phyloP scores from a whole-genome alignment of 2,797 vertebrate genomes.

The Lithobates sylvaticus region DNA sequence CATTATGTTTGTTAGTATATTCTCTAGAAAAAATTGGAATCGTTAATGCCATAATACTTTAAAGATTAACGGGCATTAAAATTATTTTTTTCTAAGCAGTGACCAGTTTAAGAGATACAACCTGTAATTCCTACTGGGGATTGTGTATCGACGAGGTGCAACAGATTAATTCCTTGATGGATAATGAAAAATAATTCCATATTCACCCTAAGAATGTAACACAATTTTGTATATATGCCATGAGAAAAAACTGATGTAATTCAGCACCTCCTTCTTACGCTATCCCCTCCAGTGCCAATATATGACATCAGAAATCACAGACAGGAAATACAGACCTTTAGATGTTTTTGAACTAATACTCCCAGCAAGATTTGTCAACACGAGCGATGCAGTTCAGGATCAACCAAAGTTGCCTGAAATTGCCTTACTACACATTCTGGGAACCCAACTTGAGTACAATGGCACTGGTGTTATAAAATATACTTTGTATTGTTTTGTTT shows the following conservation, averaged over 20 bases:
- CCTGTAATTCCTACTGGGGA: background rate
- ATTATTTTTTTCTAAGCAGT: background rate
- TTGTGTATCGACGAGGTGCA: background rate
- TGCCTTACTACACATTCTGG: background rate
- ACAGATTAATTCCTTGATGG: background rate
- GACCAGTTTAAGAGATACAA: background rate
- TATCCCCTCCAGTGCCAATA: background rate
- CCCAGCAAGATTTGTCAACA: background rate
- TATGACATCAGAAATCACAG: background rate
- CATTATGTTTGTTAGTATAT: background rate
- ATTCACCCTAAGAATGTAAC: background rate
- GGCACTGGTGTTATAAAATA: background rate
- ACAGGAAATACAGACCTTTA: background rate
- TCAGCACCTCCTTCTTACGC: no score
- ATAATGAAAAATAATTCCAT: background rate
- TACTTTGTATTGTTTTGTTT: constrained; percentile 7
- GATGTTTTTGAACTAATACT: background rate
- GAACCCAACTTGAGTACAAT: background rate
- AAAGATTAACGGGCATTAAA: constrained; percentile 9
- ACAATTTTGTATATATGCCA: background rate
- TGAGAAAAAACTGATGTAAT: no score
- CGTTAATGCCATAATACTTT: background rate
- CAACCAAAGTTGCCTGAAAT: background rate
- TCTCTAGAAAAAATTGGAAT: background rate
- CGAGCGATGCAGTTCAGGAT: background rate